These are phyloP conservation scores for Pseudoatta argentina DNA, from an alignment of 1,140 invertebrate genomes.

Conservation along the genomic window DNA sequence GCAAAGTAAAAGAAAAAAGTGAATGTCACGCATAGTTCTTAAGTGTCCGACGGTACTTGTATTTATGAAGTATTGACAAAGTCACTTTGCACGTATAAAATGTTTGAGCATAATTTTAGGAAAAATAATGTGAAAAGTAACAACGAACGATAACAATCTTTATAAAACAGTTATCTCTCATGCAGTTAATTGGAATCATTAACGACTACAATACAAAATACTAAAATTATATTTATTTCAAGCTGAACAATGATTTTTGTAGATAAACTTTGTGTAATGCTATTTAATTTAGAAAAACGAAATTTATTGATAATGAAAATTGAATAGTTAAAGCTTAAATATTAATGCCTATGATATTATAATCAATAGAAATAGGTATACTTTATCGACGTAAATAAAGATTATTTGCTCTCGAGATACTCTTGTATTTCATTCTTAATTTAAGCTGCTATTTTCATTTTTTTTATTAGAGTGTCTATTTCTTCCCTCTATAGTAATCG, in stretches of 20 bases:
- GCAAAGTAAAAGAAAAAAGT: background rate
- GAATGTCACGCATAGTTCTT: background rate
- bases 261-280: background rate
- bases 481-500: background rate
- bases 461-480: slow-evolving; percentile 73
- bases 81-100: background rate
- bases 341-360: background rate
- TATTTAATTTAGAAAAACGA: background rate
- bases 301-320: background rate
- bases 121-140: background rate
- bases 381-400: background rate
- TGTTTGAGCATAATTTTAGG: background rate
- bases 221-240: background rate
- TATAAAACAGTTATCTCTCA: slow-evolving; percentile 1
- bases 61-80: background rate
- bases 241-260: background rate
- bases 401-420: background rate
- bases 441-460: slow-evolving; percentile 80
- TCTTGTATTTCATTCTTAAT: slow-evolving; percentile 77
- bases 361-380: background rate
- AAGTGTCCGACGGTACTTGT: slow-evolving; percentile 1
- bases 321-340: background rate
- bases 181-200: slow-evolving; percentile 3
- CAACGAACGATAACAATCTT: background rate
- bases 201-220: background rate